These are phyloP conservation scores for Synergus gifuensis DNA, from an alignment of 2,888 invertebrate genomes.

Conservation along the genomic window DNA sequence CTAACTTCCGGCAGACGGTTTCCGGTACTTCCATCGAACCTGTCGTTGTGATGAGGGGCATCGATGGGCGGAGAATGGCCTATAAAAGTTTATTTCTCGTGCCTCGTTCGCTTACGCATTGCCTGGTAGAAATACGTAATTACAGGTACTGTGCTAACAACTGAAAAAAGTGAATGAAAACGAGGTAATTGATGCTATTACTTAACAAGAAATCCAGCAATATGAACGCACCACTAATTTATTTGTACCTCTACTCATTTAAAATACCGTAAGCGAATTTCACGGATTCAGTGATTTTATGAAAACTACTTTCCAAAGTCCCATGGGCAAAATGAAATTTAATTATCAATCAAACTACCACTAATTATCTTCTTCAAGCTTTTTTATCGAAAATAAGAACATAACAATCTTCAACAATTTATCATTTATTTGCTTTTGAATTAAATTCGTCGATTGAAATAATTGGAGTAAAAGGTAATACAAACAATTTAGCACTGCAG, in stretches of 20 bases:
- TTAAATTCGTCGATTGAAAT: not conserved
- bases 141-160: conserved; percentile 13
- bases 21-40: conserved; percentile 50
- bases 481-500: not conserved
- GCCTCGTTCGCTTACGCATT: conserved; percentile 36
- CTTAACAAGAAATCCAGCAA: conserved; percentile 38
- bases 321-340: not conserved
- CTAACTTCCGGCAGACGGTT: conserved; percentile 67
- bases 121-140: conserved; percentile 15
- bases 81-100: conserved; percentile 37
- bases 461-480: not conserved
- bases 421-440: not conserved
- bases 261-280: conserved; percentile 37
- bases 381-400: not conserved
- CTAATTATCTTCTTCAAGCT: not conserved
- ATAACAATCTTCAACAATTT: not conserved
- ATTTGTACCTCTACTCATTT: conserved; percentile 21
- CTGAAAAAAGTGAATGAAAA: conserved; percentile 30
- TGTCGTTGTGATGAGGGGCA: conserved; percentile 31
- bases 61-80: conserved; percentile 28
- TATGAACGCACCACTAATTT: conserved; percentile 36
- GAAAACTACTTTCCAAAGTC: conserved; percentile 28
- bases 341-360: not conserved
- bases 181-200: conserved; percentile 37
- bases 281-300: conserved; percentile 38